Base-by-base conservation (phyloP, 2,797 vertebrate genomes). In the Pipistrellus nathusii region DNA sequence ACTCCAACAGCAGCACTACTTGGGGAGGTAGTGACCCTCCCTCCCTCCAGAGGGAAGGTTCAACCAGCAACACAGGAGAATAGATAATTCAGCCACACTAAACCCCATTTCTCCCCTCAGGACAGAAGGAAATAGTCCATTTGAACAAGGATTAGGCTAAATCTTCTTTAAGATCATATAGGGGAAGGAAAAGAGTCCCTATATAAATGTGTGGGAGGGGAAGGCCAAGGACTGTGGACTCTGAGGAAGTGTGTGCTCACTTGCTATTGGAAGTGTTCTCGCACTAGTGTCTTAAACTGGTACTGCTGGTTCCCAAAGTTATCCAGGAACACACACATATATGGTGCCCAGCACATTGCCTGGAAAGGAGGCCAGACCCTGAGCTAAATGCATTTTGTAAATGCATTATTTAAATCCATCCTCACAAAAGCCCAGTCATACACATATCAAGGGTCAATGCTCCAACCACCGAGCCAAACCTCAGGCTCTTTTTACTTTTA, bases 51-150 rank as follows among this genome's bases (percentile, higher is more conserved):
- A 0, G 46, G 20, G n/a, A 17, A 77, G 68, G 94, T 18, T 64
- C 59, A 13, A 69, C 91, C 88, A 62, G 41, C 62, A 88, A 51
- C 13, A 18, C 30, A 32, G 30, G 57, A 7, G 15, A 66, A 66
- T 17, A 32, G n/a, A 71, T 32, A 44, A 66, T 76, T 92, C 75
- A 95, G 64, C 35, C 75, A 35, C 0, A 30, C 77, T 69, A 41
- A 89, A 35, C 20, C 6, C 57, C 87, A 35, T 17, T n/a, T 68
- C 17, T 85, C 10, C 77, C 62, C 69, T 72, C 57, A 62, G 69
- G 85, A 88, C 44, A 53, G n/a, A 91, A 85, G 66, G 75, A 90
- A 86, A 81, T 12, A 68, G 64, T 66, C 18, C 35, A 57, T 64
- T 9, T 85, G 78, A 88, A 66, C 25, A 23, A 3, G 66, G 84